Conservation (phyloP, 2,113 vertebrate genomes). For the Puma concolor region DNA sequence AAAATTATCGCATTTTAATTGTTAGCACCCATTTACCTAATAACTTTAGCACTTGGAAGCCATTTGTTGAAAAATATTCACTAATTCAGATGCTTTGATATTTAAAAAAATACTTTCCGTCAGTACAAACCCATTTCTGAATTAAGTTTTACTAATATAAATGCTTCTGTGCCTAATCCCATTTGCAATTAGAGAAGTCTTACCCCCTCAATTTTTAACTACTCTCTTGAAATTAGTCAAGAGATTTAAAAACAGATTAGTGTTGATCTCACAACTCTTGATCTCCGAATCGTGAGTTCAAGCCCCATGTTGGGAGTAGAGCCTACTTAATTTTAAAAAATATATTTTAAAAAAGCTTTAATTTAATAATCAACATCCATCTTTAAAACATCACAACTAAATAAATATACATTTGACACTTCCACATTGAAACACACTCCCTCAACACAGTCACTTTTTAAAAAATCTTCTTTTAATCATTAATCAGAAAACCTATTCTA, state of each 20-base stretch:
- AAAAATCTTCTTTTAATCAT: conserved; percentile 52
- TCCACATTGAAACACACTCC: conserved; percentile 1
- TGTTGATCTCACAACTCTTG: neutral
- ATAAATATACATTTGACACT: conserved; percentile 24
- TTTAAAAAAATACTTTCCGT: conserved; percentile 18
- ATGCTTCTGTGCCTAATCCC: neutral
- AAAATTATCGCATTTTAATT: conserved; percentile 26
- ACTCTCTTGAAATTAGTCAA: conserved; percentile 20
- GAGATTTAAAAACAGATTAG: neutral
- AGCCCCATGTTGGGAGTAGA: too few species aligned
- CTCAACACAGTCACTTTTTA: neutral
- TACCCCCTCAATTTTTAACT: conserved; percentile 26
- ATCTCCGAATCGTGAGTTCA: too few species aligned
- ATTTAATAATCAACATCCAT: neutral
- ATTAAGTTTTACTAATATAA: conserved; percentile 29
- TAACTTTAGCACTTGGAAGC: neutral
- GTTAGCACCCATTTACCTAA: neutral
- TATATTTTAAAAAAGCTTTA: too few species aligned
- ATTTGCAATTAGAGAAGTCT: conserved; percentile 16
- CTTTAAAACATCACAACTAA: neutral
- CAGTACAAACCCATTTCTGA: conserved; percentile 23
- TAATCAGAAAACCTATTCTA: conserved; percentile 12
- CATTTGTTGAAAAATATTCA: conserved; percentile 62
- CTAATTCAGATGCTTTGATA: conserved; percentile 6
- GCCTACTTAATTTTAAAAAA: too few species aligned